Percentiles rank a stretch among this genome's conserved stretches.
Evolutionary conservation across 1,140 invertebrate species (phyloP).

Genomic region (Dinoponera quadriceps): DNA sequence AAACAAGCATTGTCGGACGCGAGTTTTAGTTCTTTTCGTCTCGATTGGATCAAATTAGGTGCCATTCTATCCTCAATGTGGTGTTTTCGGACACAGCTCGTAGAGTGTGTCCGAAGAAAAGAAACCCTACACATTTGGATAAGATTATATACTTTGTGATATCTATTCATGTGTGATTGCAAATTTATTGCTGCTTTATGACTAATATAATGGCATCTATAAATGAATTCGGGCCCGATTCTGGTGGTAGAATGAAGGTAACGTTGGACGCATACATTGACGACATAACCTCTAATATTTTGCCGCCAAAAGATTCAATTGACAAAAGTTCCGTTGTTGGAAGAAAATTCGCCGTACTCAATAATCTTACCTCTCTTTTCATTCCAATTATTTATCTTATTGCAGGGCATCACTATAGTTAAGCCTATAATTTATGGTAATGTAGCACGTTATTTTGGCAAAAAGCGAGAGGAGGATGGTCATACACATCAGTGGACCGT

Average conservation of each 20-base stretch:
- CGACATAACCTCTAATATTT: neutral
- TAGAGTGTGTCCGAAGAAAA: too few relatives aligned
- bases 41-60: too few relatives aligned
- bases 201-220: constrained; percentile 87
- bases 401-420: constrained; percentile 94
- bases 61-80: too few relatives aligned
- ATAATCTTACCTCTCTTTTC: too few relatives aligned
- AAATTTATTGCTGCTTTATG: too few relatives aligned
- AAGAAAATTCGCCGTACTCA: too few relatives aligned
- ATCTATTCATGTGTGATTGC: too few relatives aligned
- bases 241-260: constrained; percentile 92
- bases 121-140: too few relatives aligned
- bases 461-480: constrained; percentile 99
- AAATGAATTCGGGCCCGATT: constrained; percentile 93
- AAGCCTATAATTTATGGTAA: constrained; percentile 99
- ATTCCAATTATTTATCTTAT: constrained; percentile 56
- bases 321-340: constrained; percentile 6
- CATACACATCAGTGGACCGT: constrained; percentile 99
- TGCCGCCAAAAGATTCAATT: neutral
- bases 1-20: too few relatives aligned
- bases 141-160: too few relatives aligned
- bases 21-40: too few relatives aligned
- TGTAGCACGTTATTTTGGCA: constrained; percentile 97
- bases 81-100: too few relatives aligned
- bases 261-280: neutral